Conservation (phyloP, 2,113 vertebrate species). For the Seriola aureovittata region DNA sequence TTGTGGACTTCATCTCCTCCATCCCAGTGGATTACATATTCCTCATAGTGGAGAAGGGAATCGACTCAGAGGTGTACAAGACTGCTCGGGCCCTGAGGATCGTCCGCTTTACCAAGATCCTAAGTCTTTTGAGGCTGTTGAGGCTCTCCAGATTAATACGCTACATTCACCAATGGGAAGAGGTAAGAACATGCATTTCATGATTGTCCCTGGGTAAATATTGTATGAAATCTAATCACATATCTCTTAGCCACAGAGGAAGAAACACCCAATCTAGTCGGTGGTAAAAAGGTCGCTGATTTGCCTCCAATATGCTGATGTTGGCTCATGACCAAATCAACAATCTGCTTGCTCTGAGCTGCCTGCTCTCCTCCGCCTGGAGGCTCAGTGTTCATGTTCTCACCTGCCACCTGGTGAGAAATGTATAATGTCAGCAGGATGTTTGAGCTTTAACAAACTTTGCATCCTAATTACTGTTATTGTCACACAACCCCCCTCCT, state of each 20-base stretch:
- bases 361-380: conserved; percentile 48
- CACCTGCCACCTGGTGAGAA: conserved; percentile 67
- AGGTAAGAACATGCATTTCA: conserved; percentile 84
- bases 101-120: conserved; percentile 97
- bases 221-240: conserved; percentile 19
- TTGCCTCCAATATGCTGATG: conserved; percentile 60
- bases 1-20: conserved; percentile 98
- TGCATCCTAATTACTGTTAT: conserved; percentile 72
- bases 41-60: conserved; percentile 97
- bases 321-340: conserved; percentile 57
- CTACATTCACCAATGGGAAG: conserved; percentile 98
- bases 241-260: conserved; percentile 22
- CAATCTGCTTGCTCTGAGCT: conserved; percentile 53
- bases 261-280: conserved; percentile 26
- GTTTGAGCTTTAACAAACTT: conserved; percentile 61
- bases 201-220: conserved; percentile 22
- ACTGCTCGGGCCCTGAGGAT: conserved; percentile 95
- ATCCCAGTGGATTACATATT: conserved; percentile 99
- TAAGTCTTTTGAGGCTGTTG: conserved; percentile 92
- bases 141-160: conserved; percentile 95
- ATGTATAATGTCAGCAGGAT: conserved; percentile 65
- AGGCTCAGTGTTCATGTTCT: conserved; percentile 55
- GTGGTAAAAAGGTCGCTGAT: conserved; percentile 65
- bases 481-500: conserved; percentile 37
- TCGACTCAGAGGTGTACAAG: conserved; percentile 98